A percentile compares a stretch with the other conserved stretches of the same genome.
These are phyloP conservation scores for Portevinia maculata DNA, from an alignment of 2,888 invertebrate genomes.

Conservation along the genomic window DNA sequence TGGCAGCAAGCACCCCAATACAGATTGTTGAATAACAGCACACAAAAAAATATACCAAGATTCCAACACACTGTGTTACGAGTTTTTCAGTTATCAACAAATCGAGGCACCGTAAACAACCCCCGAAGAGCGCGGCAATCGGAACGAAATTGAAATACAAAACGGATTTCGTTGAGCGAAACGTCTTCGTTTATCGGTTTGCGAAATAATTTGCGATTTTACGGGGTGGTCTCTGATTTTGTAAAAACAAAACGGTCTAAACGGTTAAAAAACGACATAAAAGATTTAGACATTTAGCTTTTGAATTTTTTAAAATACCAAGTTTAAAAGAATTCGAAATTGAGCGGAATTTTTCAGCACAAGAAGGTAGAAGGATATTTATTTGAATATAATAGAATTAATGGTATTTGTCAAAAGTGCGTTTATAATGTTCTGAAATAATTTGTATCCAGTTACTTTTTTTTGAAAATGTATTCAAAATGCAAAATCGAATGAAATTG, in stretches of 20 bases:
- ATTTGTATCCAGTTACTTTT: too few relatives aligned
- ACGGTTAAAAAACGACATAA: background rate
- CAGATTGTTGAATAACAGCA: constrained; percentile 71
- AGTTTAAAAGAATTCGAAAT: background rate
- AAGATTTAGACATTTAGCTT: background rate
- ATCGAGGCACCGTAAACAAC: constrained; percentile 78
- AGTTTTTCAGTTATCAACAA: constrained; percentile 78
- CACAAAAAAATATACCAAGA: constrained; percentile 41
- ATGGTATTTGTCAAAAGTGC: constrained; percentile 37
- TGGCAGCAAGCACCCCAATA: constrained; percentile 63
- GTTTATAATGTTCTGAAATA: constrained; percentile 6
- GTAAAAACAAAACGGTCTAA: constrained; percentile 6
- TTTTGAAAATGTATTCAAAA: constrained; percentile 9
- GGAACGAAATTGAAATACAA: constrained; percentile 18
- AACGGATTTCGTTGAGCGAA: constrained; percentile 38
- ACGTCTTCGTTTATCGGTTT: constrained; percentile 19
- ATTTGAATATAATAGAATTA: background rate
- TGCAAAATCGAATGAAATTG: background rate
- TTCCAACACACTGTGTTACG: constrained; percentile 57
- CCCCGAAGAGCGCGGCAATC: constrained; percentile 54
- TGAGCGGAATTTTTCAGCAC: background rate
- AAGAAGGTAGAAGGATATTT: constrained; percentile 13
- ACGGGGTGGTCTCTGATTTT: background rate
- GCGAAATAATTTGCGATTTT: background rate
- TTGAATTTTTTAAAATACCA: constrained; percentile 16